Conservation (phyloP, 2,113 vertebrate species). For the Heterotis niloticus region DNA sequence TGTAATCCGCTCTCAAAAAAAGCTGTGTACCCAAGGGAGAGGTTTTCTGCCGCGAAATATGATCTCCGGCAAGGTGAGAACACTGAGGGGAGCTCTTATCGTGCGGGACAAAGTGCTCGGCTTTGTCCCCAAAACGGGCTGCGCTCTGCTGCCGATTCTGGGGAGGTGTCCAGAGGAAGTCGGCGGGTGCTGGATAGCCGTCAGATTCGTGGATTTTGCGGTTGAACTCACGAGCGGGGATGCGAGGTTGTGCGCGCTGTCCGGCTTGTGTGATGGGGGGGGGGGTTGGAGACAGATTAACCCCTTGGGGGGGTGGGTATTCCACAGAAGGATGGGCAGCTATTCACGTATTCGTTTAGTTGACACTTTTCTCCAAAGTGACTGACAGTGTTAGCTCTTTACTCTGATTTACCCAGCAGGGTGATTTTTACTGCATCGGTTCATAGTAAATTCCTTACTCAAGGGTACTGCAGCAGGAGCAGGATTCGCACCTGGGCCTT, state of each 20-base stretch:
- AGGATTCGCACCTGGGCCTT: neutral
- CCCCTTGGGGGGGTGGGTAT: neutral
- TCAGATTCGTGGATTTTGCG: neutral
- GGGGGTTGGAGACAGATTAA: conserved; percentile 1
- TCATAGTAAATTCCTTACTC: too few relatives aligned
- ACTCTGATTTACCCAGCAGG: too few relatives aligned
- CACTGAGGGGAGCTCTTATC: conserved; percentile 12
- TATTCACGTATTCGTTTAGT: too few relatives aligned
- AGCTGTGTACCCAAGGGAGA: neutral
- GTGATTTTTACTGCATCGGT: too few relatives aligned
- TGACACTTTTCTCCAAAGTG: too few relatives aligned
- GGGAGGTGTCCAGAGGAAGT: neutral
- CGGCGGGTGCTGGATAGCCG: neutral
- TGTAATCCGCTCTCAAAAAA: conserved; percentile 10
- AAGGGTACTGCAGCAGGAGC: neutral
- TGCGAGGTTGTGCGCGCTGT: neutral
- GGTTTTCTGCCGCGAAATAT: conserved; percentile 9
- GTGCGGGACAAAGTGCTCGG: conserved; percentile 8
- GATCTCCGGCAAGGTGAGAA: conserved; percentile 16
- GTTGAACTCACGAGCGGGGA: neutral
- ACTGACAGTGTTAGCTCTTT: too few relatives aligned
- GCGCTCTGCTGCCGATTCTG: neutral
- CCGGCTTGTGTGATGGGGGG: neutral
- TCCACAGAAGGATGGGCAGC: too few relatives aligned
- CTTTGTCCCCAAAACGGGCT: conserved; percentile 4